These are phyloP conservation scores for Sebastes hubbsi DNA, from an alignment of 2,797 vertebrate species.

Conservation along the genomic window DNA sequence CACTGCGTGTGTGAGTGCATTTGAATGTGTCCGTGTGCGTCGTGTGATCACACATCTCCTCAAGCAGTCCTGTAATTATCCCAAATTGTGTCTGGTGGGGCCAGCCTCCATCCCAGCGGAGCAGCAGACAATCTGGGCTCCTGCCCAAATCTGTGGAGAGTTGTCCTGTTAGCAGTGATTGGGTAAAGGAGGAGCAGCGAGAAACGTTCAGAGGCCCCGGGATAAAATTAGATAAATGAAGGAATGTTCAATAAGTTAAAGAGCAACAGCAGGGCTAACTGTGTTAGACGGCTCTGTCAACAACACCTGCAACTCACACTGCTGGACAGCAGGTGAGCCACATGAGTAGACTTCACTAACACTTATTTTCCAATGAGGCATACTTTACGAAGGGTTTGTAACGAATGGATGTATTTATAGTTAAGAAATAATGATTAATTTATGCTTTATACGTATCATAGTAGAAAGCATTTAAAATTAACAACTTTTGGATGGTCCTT, in stretches of 20 bases:
- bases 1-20: neutral
- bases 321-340: neutral
- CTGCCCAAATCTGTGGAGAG: conserved; percentile 50
- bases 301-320: neutral
- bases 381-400: neutral
- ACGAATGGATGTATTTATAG: neutral
- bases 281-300: neutral
- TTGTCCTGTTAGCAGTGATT: conserved; percentile 56
- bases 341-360: neutral
- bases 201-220: conserved; percentile 29
- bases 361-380: neutral
- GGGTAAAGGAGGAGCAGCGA: conserved; percentile 55
- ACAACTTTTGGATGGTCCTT: neutral
- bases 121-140: conserved; percentile 52
- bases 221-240: conserved; percentile 51
- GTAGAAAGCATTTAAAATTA: neutral
- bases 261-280: conserved; percentile 10
- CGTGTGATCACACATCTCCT: conserved; percentile 44
- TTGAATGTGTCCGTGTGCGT: neutral
- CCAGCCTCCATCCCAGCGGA: conserved; percentile 44
- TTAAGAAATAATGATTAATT: neutral
- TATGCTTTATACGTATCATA: neutral
- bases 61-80: conserved; percentile 64
- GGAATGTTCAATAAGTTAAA: conserved; percentile 26
- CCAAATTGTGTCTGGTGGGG: conserved; percentile 59